Percentiles rank a stretch among this genome's conserved stretches.
phyloP scores from a whole-genome alignment of 2,113 vertebrate species.

The Casuarius casuarius region DNA sequence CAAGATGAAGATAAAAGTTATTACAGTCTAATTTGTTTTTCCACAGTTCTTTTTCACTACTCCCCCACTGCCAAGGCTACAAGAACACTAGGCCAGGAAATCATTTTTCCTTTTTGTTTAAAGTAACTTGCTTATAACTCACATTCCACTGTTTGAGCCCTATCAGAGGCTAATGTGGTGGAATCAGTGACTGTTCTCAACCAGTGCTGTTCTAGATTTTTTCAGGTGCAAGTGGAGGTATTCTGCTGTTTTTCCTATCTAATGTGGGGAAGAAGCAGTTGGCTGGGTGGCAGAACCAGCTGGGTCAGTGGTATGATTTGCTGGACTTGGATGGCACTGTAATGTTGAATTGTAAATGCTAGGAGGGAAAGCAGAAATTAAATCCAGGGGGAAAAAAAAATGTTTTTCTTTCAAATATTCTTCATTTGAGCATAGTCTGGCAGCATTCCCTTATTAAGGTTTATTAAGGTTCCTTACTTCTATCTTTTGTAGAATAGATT shows the following conservation, averaged over 20 bases:
- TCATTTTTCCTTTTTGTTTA: neutral
- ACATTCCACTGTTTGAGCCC: neutral
- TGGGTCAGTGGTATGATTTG: too few relatives aligned
- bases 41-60: too few relatives aligned
- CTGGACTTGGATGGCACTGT: neutral
- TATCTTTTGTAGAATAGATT: too few relatives aligned
- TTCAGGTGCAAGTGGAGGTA: too few relatives aligned
- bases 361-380: neutral
- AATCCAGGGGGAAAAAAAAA: neutral
- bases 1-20: too few relatives aligned
- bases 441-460: neutral
- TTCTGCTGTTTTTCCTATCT: too few relatives aligned
- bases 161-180: accelerated
- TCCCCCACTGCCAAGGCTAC: neutral
- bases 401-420: neutral
- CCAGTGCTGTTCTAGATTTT: too few relatives aligned
- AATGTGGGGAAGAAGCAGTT: too few relatives aligned
- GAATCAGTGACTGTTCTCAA: accelerated
- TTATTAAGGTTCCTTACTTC: neutral
- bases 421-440: neutral
- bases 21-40: neutral
- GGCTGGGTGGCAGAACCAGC: too few relatives aligned
- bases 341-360: neutral
- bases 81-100: neutral
- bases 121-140: neutral